Base-by-base conservation (phyloP, 1,140 invertebrate species). In the Drosophila asahinai region DNA sequence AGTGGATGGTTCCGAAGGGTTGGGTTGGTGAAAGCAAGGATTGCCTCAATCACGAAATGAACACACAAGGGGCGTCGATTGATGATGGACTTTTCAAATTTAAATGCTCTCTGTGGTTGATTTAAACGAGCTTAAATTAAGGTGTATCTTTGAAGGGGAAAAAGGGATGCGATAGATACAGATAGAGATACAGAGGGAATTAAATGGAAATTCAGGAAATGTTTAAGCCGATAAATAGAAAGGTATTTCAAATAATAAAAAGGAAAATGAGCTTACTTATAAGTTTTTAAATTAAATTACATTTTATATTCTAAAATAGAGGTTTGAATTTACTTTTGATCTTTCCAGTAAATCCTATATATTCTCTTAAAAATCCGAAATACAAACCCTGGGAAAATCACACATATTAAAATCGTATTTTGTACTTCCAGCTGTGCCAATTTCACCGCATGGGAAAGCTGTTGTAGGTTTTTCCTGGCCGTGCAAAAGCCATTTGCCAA, bases 401-500 rank as follows among this genome's bases (percentile, higher is more conserved):
- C 12, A 7, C 19, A 57, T 40, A 80, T 61, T 65, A 76, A 58
- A 76, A 64, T 14, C 22, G 17, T 14, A n/a, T 43, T 65, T 79
- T 64, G 36, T 30, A 52, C 42, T 57, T 61, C 55, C 58, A 64
- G 61, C 71, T 80, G 81, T 45, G 58, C 61, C 81, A 77, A 61
- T 76, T 63, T 47, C 47, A 43, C n/a, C 12, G 12, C 25, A 43
- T 51, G 36, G 70, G 9, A 9, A 33, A 19, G 22, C 43, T 25
- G 25, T n/a, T 27, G 42, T 14, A 7, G 63, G 8, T 25, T 73
- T 70, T 71, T 55, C 40, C 19, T 14, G 17, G 66, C 63, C 38
- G 51, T 61, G 82, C 62, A 89, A 84, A 87, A 89, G 81, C 86
- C 81, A 89, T 90, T 89, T 89, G 72, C 47, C 73, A 89, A 89